phyloP scores from a whole-genome alignment of 2,888 invertebrate species.

The Tyria jacobaeae region DNA sequence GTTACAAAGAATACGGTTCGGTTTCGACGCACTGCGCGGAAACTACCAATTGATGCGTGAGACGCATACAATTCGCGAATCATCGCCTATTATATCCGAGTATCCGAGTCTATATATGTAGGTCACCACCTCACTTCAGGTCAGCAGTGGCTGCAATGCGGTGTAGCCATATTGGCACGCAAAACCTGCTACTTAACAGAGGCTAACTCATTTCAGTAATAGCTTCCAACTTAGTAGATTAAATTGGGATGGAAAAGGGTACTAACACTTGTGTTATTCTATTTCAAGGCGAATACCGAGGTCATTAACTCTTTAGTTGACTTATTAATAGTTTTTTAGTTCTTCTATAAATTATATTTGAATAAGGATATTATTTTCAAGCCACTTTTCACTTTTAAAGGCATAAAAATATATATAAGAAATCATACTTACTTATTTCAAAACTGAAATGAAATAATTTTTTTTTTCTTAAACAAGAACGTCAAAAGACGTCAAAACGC shows the following conservation, averaged over 20 bases:
- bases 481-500: slow-evolving; percentile 1
- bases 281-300: slow-evolving; percentile 9
- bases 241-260: slow-evolving; percentile 19
- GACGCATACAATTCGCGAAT: slow-evolving; percentile 44
- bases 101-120: slow-evolving; percentile 37
- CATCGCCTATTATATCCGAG: slow-evolving; percentile 41
- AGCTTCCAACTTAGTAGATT: slow-evolving; percentile 34
- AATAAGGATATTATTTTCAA: not conserved
- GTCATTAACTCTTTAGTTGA: not conserved
- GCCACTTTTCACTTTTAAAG: not conserved
- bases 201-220: slow-evolving; percentile 43
- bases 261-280: slow-evolving; percentile 22
- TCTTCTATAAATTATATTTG: not conserved
- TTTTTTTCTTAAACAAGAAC: not conserved
- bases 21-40: slow-evolving; percentile 33
- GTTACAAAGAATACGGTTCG: slow-evolving; percentile 17
- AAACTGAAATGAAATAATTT: not conserved
- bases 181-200: slow-evolving; percentile 24
- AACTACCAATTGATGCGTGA: slow-evolving; percentile 48
- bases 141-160: slow-evolving; percentile 47
- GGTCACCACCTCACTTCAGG: slow-evolving; percentile 38
- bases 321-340: not conserved
- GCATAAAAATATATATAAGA: no score
- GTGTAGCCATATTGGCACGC: slow-evolving; percentile 33
- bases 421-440: not conserved